Percentiles rank a stretch among this genome's conserved stretches.
Evolutionary conservation across 2,113 vertebrate genomes (phyloP).

Genomic region (Formicarius rufipectus): DNA sequence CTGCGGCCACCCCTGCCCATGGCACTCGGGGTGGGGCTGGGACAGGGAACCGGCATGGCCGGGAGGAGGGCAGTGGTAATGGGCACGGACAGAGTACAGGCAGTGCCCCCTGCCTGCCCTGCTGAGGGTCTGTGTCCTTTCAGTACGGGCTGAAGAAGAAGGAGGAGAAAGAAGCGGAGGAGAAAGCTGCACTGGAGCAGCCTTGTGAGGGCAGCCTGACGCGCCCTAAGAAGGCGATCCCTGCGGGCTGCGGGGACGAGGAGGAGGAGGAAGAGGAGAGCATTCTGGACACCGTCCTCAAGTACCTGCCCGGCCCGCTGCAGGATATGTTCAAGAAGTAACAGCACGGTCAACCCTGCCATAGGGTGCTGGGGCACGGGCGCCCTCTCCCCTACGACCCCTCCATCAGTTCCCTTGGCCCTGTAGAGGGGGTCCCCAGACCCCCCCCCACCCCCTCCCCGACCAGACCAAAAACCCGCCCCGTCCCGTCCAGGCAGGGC

Average conservation of each 20-base stretch:
- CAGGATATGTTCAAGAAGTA: constrained; percentile 99
- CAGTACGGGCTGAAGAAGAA: constrained; percentile 99
- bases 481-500: constrained; percentile 47
- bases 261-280: constrained; percentile 96
- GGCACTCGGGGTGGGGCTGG: background rate
- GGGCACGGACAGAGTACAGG: background rate
- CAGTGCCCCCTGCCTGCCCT: background rate
- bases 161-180: constrained; percentile 97
- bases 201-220: constrained; percentile 96
- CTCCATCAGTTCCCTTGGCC: constrained; percentile 27
- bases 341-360: constrained; percentile 52
- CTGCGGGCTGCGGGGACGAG: constrained; percentile 90
- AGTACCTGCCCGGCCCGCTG: constrained; percentile 94
- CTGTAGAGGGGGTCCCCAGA: background rate
- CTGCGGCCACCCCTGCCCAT: background rate
- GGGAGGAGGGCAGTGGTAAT: background rate
- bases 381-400: constrained; percentile 6
- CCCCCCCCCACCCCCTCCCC: background rate
- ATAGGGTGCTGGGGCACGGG: constrained; percentile 62
- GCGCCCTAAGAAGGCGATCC: constrained; percentile 95
- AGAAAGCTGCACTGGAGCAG: constrained; percentile 96
- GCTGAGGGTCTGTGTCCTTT: background rate
- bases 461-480: constrained; percentile 12
- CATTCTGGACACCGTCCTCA: constrained; percentile 98
- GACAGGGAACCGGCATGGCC: background rate